Conservation (phyloP, 1,140 invertebrate species). For the Drosophila navojoa region DNA sequence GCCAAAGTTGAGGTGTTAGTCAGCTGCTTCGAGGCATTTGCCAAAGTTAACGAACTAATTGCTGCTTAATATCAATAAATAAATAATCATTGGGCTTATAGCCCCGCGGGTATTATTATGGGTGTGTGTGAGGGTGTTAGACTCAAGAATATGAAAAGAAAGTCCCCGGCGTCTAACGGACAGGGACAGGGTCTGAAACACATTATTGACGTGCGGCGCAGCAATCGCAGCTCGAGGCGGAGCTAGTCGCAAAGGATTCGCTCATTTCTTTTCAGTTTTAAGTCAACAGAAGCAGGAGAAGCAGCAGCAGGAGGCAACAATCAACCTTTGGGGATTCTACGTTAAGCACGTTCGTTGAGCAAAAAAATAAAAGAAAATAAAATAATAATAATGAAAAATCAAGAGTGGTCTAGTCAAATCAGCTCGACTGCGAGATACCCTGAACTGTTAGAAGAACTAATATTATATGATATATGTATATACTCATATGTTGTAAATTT, state of each 20-base stretch:
- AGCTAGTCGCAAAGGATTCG: constrained; percentile 67
- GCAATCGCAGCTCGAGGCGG: constrained; percentile 49
- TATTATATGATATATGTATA: no score
- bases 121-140: constrained; percentile 11
- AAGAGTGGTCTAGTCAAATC: no score
- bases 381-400: no score
- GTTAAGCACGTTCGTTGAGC: constrained; percentile 33
- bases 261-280: constrained; percentile 44
- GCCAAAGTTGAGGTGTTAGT: neutral
- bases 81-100: constrained; percentile 64
- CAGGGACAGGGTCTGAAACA: constrained; percentile 34
- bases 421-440: no score
- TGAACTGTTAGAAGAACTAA: no score
- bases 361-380: constrained; percentile 7
- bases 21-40: neutral
- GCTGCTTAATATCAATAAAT: constrained; percentile 76
- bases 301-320: constrained; percentile 37
- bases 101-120: constrained; percentile 41
- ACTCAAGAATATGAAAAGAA: constrained; percentile 43
- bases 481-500: no score
- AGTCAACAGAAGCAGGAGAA: constrained; percentile 37
- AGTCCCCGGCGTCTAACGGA: constrained; percentile 57
- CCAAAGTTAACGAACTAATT: constrained; percentile 71
- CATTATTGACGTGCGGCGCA: constrained; percentile 60
- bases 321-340: constrained; percentile 63